Percentiles rank a stretch among this genome's conserved stretches.
Evolutionary conservation across 2,797 vertebrate species (phyloP).

Genomic region (Euthynnus affinis): DNA sequence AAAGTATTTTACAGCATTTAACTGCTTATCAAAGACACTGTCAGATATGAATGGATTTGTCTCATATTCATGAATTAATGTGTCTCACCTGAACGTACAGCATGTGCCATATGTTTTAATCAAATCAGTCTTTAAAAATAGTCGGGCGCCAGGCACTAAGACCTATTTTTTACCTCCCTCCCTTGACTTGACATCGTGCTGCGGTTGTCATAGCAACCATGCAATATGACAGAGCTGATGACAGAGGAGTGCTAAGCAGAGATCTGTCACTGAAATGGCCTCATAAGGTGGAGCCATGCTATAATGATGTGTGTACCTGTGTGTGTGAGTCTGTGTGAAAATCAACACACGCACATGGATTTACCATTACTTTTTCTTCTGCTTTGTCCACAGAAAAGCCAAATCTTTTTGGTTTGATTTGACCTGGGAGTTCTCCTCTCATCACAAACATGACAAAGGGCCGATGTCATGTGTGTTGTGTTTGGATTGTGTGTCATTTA

Average conservation of each 20-base stretch:
- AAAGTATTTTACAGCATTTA: constrained; percentile 72
- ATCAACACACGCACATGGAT: constrained; percentile 26
- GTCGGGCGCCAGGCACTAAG: constrained; percentile 34
- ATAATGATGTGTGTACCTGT: constrained; percentile 62
- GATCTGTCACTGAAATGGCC: constrained; percentile 84
- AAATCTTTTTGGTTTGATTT: constrained; percentile 63
- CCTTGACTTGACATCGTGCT: constrained; percentile 75
- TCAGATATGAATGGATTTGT: constrained; percentile 43
- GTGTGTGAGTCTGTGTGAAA: constrained; percentile 16
- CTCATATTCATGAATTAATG: constrained; percentile 25
- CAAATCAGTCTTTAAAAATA: constrained; percentile 55
- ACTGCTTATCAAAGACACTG: constrained; percentile 66
- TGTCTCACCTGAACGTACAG: constrained; percentile 16
- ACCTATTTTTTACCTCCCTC: constrained; percentile 52
- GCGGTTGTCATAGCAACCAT: constrained; percentile 90
- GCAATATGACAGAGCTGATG: constrained; percentile 91
- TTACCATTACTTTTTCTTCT: constrained; percentile 50
- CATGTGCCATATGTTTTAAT: constrained; percentile 20
- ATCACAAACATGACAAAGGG: constrained; percentile 59
- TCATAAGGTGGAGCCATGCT: constrained; percentile 54
- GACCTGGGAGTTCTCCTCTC: constrained; percentile 60
- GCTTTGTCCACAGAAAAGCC: constrained; percentile 68
- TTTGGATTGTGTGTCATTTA: constrained; percentile 53
- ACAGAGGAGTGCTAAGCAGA: constrained; percentile 85
- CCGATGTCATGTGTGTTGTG: constrained; percentile 48